phyloP scores from a whole-genome alignment of 2,113 vertebrate species.

The Puffinus mauretanicus region DNA sequence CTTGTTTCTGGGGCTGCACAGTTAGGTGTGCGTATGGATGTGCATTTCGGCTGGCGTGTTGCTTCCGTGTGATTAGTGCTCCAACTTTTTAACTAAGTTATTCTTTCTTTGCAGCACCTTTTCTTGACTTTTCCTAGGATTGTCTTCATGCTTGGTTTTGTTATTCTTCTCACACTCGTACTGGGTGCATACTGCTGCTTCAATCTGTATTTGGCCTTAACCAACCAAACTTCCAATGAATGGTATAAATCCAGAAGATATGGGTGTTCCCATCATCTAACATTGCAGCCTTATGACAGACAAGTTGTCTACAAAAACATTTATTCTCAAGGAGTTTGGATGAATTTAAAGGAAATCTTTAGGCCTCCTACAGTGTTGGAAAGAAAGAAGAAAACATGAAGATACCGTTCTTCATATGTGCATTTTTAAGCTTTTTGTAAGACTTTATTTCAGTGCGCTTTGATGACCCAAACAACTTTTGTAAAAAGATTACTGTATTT shows the following conservation, averaged over 20 bases:
- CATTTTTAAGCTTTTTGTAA: background rate
- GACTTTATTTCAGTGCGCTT: background rate
- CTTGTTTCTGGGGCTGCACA: background rate
- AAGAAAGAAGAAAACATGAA: conserved; percentile 67
- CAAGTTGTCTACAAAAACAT: conserved; percentile 57
- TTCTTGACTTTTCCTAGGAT: conserved; percentile 93
- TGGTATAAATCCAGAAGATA: conserved; percentile 81
- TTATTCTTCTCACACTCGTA: conserved; percentile 82
- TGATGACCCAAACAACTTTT: background rate
- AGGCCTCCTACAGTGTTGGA: conserved; percentile 50
- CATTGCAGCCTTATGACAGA: background rate
- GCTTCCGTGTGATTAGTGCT: background rate
- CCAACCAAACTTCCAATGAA: conserved; percentile 92
- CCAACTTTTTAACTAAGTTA: background rate
- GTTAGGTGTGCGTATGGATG: accelerated
- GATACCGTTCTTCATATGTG: background rate
- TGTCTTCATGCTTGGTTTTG: conserved; percentile 91
- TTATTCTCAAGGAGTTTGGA: conserved; percentile 80
- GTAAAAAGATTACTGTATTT: background rate
- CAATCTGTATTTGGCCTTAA: conserved; percentile 78
- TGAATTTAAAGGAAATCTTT: conserved; percentile 86
- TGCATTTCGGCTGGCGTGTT: background rate
- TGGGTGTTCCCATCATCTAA: background rate
- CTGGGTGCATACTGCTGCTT: conserved; percentile 87
- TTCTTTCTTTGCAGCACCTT: conserved; percentile 79